These are phyloP conservation scores for Thelaira solivaga DNA, from an alignment of 2,888 invertebrate species.

Conservation along the genomic window DNA sequence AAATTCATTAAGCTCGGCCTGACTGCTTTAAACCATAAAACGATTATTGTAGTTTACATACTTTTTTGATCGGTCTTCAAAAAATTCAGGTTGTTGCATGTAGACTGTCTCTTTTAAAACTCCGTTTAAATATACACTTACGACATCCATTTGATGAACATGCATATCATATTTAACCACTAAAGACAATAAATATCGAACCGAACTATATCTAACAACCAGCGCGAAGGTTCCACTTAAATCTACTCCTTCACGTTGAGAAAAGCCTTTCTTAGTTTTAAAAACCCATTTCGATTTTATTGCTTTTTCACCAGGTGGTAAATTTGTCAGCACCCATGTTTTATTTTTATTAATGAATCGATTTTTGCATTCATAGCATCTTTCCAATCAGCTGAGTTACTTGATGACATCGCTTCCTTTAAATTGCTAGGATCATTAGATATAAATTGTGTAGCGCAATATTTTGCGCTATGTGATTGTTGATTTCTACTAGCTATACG, in stretches of 20 bases:
- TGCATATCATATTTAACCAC: not conserved
- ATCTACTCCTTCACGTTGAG: slow-evolving; percentile 11
- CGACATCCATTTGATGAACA: too few species aligned
- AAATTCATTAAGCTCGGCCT: too few species aligned
- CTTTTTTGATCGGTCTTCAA: too few species aligned
- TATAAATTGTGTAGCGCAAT: slow-evolving; percentile 27
- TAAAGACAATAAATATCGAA: not conserved
- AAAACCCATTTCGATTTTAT: slow-evolving; percentile 23
- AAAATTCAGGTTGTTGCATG: too few species aligned
- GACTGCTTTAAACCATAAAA: too few species aligned
- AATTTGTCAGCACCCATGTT: too few species aligned
- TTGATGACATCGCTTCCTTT: slow-evolving; percentile 17
- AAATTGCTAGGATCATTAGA: slow-evolving; percentile 9
- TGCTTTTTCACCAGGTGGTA: slow-evolving; percentile 13
- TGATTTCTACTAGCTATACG: slow-evolving; percentile 22
- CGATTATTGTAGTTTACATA: too few species aligned
- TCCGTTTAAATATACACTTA: too few species aligned
- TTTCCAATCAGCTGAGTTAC: slow-evolving; percentile 1
- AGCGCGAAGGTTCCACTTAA: not conserved
- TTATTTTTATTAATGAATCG: not conserved
- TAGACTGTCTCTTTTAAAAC: not conserved
- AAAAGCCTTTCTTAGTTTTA: slow-evolving; percentile 4
- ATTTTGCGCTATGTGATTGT: not conserved
- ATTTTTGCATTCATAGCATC: not conserved
- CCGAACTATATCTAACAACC: not conserved